Evolutionary conservation across 2,113 vertebrate genomes (phyloP), one percentile per base, ranked within the genome.

Genomic region (Dromas ardeola): DNA sequence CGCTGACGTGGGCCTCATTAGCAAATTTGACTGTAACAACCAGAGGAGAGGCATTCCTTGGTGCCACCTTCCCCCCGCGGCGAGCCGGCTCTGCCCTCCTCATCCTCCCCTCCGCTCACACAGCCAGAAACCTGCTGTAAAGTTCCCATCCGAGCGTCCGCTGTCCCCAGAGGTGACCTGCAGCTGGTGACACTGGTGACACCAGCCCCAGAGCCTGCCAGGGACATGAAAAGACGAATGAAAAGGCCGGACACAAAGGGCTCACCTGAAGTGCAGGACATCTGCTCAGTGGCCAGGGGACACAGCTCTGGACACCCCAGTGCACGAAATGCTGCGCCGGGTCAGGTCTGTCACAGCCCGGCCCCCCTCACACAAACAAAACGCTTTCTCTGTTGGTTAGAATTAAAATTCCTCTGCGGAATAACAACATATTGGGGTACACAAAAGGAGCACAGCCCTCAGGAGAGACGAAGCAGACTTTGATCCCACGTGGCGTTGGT

Each of bases 21-120:
- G 85, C 42, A 27, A 21, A 79, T 25, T 14, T 13, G 61, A 40
- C 77, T 73, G 21, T 32, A 42, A 30, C 16, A 14, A 16, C 27
- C 20, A 23, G 42, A 22, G 69, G 19, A 82, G 71, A 85, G 3
- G 61, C 25, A 4, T 36, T 70, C 73, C 87, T 66, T 1, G 42
- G 77, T 79, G 32, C 38, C 59, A 32, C 36, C 15, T n/a, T 49
- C 70, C 63, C 19, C 17, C 81, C 52, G 49, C 53, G 20, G 23
- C 10, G 1, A 15, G 58, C 63, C 6, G 9, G 16, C 34, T 11
- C 59, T 3, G 25, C 42, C 61, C 32, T 3, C 4, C 70, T 43
- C 71, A 16, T n/a, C 91, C 87, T 10, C 13, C 25, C 0, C 6
- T 4, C 15, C 34, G 20, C 53, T 6, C 0, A 5, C 0, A 3